These are phyloP conservation scores for Crypturellus undulatus DNA, from an alignment of 2,113 vertebrate genomes.

Conservation along the genomic window DNA sequence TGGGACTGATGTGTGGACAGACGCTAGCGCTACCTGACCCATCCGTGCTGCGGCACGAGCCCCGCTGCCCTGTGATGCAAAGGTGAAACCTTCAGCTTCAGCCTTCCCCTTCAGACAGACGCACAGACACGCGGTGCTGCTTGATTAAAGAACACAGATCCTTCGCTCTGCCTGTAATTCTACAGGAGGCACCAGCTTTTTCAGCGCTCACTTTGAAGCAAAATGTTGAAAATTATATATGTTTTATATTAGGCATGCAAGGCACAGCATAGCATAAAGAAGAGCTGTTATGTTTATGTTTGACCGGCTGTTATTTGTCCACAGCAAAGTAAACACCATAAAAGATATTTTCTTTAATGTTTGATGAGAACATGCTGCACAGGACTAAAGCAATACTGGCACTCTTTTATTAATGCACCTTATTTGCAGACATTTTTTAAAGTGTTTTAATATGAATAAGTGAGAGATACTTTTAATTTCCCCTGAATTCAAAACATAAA, in stretches of 20 bases:
- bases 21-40: not conserved
- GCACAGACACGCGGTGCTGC: fast-evolving
- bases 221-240: not conserved
- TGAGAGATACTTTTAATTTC: constrained; percentile 6
- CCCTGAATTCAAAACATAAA: constrained; percentile 42
- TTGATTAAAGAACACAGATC: not conserved
- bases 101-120: not conserved
- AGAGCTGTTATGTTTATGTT: not conserved
- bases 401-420: not conserved
- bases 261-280: not conserved
- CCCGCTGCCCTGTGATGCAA: not conserved
- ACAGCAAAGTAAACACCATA: not conserved
- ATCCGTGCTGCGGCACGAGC: fast-evolving
- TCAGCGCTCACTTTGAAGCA: not conserved
- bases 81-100: not conserved
- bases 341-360: not conserved
- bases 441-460: constrained; percentile 5
- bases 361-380: not conserved
- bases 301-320: not conserved
- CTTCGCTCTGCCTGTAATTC: not conserved
- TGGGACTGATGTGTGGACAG: not conserved
- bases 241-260: not conserved
- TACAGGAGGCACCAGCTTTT: not conserved
- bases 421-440: constrained; percentile 34
- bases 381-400: not conserved